These are phyloP conservation scores for Climacteris rufus DNA, from an alignment of 2,113 vertebrate species.

Conservation along the genomic window DNA sequence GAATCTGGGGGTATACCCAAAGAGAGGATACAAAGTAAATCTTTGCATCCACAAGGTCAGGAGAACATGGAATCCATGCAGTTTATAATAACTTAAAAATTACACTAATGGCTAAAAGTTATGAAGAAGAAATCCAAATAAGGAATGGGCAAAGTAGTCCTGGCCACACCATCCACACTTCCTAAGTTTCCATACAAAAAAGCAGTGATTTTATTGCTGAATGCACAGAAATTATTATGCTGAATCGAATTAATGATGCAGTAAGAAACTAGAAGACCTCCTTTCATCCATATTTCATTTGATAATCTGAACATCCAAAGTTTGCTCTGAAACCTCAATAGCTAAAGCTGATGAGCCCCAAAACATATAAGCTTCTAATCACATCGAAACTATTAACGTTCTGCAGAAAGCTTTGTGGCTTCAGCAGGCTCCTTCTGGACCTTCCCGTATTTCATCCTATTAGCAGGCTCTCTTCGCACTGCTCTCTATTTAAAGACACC, in stretches of 20 bases:
- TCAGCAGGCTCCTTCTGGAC: not conserved
- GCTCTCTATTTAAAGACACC: conserved; percentile 5
- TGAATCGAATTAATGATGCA: not conserved
- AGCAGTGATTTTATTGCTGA: not conserved
- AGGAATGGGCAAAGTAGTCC: not conserved
- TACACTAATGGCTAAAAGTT: not conserved
- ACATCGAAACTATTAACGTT: not conserved
- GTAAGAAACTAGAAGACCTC: not conserved
- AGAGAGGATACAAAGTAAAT: not conserved
- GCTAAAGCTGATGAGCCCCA: not conserved
- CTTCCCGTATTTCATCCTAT: not conserved
- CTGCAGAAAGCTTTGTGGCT: conserved; percentile 5
- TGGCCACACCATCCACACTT: not conserved
- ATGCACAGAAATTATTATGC: not conserved
- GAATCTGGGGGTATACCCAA: not conserved
- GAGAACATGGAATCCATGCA: not conserved
- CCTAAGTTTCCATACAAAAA: not conserved
- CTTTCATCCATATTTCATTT: not conserved
- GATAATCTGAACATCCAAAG: not conserved
- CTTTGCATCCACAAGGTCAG: not conserved
- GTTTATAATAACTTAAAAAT: not conserved
- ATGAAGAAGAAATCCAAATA: not conserved
- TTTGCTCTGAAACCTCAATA: not conserved
- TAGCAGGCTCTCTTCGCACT: not conserved
- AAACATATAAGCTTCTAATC: not conserved